phyloP scores from a whole-genome alignment of 2,888 invertebrate genomes.

The Amiota communis region DNA sequence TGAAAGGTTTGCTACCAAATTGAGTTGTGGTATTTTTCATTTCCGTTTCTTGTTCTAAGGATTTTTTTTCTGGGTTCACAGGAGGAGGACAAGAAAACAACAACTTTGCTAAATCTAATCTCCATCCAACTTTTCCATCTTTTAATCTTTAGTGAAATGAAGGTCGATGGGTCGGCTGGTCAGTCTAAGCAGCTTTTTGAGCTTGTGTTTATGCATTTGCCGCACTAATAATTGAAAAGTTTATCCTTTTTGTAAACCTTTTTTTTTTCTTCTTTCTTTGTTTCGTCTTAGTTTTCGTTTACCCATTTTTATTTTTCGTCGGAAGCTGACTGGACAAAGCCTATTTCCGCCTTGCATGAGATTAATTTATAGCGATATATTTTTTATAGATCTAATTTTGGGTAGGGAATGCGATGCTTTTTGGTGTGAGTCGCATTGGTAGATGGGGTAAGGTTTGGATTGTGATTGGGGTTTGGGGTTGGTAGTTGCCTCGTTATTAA shows the following conservation, averaged over 20 bases:
- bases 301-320: background rate
- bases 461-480: too few relatives aligned
- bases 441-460: too few relatives aligned
- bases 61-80: background rate
- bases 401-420: too few relatives aligned
- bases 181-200: too few relatives aligned
- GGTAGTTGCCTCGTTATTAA: background rate
- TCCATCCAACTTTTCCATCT: too few relatives aligned
- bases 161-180: too few relatives aligned
- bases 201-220: background rate
- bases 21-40: slow-evolving; percentile 58
- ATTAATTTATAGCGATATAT: slow-evolving; percentile 60
- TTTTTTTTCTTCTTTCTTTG: slow-evolving; percentile 17
- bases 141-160: too few relatives aligned
- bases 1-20: slow-evolving; percentile 45
- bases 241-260: slow-evolving; percentile 14
- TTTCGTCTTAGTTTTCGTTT: background rate
- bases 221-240: slow-evolving; percentile 37
- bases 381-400: slow-evolving; percentile 32
- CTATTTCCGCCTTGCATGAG: slow-evolving; percentile 44
- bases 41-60: background rate
- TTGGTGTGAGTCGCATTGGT: too few relatives aligned
- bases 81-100: too few relatives aligned
- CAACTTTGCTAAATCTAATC: too few relatives aligned
- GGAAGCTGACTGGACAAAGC: slow-evolving; percentile 28